These are phyloP conservation scores for Ischnura elegans DNA, from an alignment of 2,888 invertebrate genomes.

Conservation along the genomic window DNA sequence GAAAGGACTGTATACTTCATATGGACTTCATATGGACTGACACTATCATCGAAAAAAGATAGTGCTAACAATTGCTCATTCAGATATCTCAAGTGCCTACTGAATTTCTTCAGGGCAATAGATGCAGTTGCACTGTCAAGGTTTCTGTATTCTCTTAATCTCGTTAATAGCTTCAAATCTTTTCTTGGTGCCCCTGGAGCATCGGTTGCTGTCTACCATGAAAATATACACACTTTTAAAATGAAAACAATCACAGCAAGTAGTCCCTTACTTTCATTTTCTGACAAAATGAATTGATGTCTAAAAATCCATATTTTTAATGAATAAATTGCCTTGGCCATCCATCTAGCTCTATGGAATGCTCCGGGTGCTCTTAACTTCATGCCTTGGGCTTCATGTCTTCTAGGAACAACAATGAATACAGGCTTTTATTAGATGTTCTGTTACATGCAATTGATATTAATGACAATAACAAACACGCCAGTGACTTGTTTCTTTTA, in stretches of 20 bases:
- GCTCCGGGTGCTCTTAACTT: background rate
- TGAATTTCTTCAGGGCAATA: no score
- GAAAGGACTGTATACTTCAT: no score
- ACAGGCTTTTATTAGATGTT: no score
- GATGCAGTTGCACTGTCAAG: background rate
- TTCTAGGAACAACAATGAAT: no score
- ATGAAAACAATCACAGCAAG: background rate
- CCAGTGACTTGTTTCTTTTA: no score
- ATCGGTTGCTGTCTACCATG: background rate
- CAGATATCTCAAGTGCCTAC: background rate
- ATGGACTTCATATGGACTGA: no score
- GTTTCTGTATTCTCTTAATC: background rate
- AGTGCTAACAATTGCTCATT: background rate
- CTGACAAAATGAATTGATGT: background rate
- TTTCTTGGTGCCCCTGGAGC: background rate
- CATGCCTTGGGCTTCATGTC: no score
- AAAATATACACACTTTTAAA: background rate
- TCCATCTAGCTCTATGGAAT: background rate
- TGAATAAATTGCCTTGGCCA: background rate
- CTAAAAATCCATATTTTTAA: slow-evolving; percentile 1
- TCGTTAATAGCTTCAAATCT: background rate
- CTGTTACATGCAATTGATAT: no score
- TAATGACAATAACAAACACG: no score
- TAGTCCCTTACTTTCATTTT: background rate
- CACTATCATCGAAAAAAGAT: no score